Conservation (phyloP, 2,888 invertebrate genomes). For the Dysmachus trigonus region DNA sequence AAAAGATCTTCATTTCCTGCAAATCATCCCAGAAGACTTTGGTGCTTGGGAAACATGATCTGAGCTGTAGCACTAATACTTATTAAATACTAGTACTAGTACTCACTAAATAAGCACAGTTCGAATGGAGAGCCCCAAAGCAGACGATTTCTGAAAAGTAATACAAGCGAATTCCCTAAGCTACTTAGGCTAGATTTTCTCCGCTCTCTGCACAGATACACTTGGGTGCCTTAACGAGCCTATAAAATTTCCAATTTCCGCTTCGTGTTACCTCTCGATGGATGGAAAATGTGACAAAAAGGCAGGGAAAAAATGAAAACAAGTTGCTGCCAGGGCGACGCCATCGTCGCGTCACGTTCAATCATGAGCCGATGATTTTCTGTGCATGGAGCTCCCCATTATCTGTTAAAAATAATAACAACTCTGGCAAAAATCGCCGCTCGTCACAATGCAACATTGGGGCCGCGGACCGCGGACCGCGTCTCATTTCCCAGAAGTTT, state of each 20-base stretch:
- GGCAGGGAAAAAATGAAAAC: not conserved
- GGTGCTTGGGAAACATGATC: conserved; percentile 1
- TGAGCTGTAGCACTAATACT: not conserved
- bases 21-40: conserved; percentile 2
- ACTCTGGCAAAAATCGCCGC: not conserved
- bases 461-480: not conserved
- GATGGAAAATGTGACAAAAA: not conserved
- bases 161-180: conserved; percentile 33
- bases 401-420: conserved; percentile 8
- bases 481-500: conserved; percentile 20
- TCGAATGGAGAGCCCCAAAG: not conserved
- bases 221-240: conserved; percentile 12
- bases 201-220: conserved; percentile 11
- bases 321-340: not conserved
- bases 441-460: conserved; percentile 18
- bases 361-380: conserved; percentile 16
- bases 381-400: not conserved
- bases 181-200: conserved; percentile 1
- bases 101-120: not conserved
- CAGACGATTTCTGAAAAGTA: not conserved
- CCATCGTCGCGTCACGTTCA: not conserved
- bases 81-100: not conserved
- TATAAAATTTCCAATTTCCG: conserved; percentile 40
- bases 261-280: conserved; percentile 13
- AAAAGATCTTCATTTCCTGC: not conserved